Conservation (phyloP, 2,888 invertebrate species). For the Sclerodermus sp. region DNA sequence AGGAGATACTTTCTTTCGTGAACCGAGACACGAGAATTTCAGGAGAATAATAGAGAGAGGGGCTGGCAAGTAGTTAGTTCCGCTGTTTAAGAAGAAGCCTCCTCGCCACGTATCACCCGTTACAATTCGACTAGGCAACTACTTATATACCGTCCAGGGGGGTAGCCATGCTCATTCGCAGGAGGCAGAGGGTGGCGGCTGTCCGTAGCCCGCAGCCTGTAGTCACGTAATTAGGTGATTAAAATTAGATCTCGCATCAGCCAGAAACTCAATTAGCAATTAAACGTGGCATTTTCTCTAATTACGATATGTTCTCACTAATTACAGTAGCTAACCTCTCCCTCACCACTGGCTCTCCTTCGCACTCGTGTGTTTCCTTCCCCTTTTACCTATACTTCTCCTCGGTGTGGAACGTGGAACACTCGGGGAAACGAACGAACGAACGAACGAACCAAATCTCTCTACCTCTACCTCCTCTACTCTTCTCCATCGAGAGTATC, state of each 20-base stretch:
- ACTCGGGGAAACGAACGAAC: constrained; percentile 46
- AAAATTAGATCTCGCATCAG: constrained; percentile 64
- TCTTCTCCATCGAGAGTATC: constrained; percentile 39
- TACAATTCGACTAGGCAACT: constrained; percentile 37
- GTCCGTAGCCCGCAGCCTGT: constrained; percentile 53
- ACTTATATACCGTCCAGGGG: constrained; percentile 29
- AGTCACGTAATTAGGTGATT: constrained; percentile 65
- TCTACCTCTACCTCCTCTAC: constrained; percentile 24
- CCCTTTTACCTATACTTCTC: neutral
- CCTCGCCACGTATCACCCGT: constrained; percentile 34
- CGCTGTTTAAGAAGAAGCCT: constrained; percentile 29
- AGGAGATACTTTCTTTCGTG: no score
- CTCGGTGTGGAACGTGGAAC: constrained; percentile 22
- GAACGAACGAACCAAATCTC: constrained; percentile 29
- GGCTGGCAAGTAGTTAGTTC: no score
- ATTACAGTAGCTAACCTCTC: constrained; percentile 56
- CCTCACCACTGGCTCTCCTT: constrained; percentile 19
- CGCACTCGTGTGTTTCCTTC: neutral
- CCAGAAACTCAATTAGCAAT: constrained; percentile 65
- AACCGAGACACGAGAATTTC: no score
- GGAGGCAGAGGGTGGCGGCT: constrained; percentile 42
- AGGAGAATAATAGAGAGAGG: no score
- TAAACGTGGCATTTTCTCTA: constrained; percentile 65
- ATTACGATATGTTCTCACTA: constrained; percentile 63
- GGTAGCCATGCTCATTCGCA: constrained; percentile 40